A percentile compares a stretch with the other conserved stretches of the same genome.
Conservation (phyloP, 2,888 invertebrate species). For the Emesis castigata region DNA sequence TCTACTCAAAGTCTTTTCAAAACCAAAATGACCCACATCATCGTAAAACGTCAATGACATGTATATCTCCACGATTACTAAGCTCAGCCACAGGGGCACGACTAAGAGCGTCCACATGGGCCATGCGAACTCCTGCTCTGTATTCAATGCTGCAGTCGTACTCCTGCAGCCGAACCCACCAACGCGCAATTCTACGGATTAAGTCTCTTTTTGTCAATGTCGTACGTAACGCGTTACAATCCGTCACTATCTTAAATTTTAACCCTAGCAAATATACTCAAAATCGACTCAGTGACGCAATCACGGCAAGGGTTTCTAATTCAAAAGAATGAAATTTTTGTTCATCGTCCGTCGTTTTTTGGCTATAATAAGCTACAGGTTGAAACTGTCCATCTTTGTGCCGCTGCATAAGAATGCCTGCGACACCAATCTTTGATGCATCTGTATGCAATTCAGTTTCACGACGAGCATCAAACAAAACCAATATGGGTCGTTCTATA, state of each 20-base stretch:
- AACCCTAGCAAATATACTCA: constrained; percentile 2
- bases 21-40: constrained; percentile 59
- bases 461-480: not conserved
- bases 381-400: not conserved
- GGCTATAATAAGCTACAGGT: not conserved
- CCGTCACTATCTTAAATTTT: not conserved
- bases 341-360: not conserved
- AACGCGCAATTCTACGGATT: not conserved
- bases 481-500: not conserved
- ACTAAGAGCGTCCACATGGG: not conserved
- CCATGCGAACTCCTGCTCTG: not conserved
- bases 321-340: not conserved
- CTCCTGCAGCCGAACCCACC: not conserved
- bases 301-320: not conserved
- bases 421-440: not conserved
- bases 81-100: not conserved
- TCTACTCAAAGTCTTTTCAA: constrained; percentile 36
- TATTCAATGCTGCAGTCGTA: not conserved
- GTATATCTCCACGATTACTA: not conserved
- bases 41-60: constrained; percentile 23
- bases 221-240: not conserved
- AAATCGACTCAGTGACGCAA: not conserved
- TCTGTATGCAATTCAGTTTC: not conserved
- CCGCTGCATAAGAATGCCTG: not conserved
- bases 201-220: not conserved